Conservation (phyloP, 2,888 invertebrate species). For the Protonemura montana region DNA sequence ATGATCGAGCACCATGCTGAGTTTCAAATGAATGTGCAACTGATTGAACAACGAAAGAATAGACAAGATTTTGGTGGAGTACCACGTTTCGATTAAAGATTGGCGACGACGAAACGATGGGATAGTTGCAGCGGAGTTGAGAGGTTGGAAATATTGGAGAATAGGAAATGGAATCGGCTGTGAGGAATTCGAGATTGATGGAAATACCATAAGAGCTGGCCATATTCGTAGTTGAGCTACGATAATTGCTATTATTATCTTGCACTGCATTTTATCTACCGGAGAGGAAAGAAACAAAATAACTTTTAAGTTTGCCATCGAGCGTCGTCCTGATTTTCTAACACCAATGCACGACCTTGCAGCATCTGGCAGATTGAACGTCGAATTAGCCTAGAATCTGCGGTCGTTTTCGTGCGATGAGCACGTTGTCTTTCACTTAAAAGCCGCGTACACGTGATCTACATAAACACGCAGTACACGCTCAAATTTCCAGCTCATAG, state of each 20-base stretch:
- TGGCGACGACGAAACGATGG: background rate
- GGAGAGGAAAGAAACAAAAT: background rate
- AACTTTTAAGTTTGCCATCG: background rate
- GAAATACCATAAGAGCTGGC: background rate
- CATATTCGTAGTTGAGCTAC: background rate
- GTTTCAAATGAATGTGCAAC: conserved; percentile 2
- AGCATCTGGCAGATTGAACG: background rate
- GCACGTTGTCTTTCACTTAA: background rate
- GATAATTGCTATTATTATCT: conserved; percentile 4
- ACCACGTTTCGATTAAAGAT: background rate
- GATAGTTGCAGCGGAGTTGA: background rate
- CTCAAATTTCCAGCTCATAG: background rate
- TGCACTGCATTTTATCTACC: background rate
- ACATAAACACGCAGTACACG: background rate
- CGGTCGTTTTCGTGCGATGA: background rate
- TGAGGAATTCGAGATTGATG: background rate
- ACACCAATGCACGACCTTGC: conserved; percentile 9
- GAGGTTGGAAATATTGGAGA: background rate
- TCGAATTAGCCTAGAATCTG: conserved; percentile 26
- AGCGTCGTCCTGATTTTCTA: background rate
- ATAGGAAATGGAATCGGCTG: background rate
- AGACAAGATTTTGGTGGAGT: background rate
- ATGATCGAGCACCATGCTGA: background rate
- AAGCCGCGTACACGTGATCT: background rate
- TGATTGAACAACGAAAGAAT: conserved; percentile 7